phyloP scores from a whole-genome alignment of 2,888 invertebrate species.

The Ceriagrion tenellum region DNA sequence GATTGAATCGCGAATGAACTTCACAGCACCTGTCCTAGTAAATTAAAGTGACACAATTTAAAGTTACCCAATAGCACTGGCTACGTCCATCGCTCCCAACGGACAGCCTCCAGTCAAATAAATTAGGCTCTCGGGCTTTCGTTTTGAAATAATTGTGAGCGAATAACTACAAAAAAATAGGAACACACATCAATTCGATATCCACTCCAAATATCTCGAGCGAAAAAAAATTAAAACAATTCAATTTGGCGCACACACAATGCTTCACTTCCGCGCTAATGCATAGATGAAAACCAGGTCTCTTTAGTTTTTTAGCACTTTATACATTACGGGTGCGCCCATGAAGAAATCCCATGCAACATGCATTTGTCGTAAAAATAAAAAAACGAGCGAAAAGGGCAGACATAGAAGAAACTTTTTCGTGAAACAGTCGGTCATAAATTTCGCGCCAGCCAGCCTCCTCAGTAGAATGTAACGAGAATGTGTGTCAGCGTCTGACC shows the following conservation, averaged over 20 bases:
- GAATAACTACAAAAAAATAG: background rate
- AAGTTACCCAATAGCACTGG: background rate
- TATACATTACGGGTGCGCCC: background rate
- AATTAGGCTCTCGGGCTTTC: background rate
- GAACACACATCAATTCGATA: background rate
- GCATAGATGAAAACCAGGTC: background rate
- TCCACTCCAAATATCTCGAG: background rate
- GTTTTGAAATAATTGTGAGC: background rate
- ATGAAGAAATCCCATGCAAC: background rate
- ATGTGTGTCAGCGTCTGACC: background rate
- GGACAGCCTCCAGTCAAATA: background rate
- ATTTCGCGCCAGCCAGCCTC: background rate
- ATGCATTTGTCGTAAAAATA: background rate
- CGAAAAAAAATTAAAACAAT: background rate
- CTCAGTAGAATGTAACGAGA: background rate
- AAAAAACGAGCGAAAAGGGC: background rate
- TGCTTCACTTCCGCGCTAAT: background rate
- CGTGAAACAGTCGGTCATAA: background rate
- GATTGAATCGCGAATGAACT: background rate
- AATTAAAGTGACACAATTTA: background rate
- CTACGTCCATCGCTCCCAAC: background rate
- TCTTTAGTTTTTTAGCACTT: background rate
- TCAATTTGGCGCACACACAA: background rate
- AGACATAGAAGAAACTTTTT: background rate
- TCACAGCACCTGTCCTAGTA: background rate